These are phyloP conservation scores for Elysia chlorotica DNA, from an alignment of 1,140 invertebrate genomes.

Conservation along the genomic window DNA sequence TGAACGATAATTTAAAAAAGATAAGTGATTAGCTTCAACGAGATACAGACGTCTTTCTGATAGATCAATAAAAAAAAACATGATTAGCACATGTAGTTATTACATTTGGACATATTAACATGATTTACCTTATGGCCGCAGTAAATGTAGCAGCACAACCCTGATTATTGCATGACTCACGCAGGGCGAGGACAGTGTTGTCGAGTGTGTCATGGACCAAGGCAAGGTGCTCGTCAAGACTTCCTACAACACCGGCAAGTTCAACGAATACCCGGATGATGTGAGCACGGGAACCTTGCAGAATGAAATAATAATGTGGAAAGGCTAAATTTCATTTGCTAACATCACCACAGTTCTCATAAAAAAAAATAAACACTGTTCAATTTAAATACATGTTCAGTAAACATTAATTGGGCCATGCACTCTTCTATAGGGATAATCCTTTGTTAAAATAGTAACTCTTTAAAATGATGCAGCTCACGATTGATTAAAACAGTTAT, in stretches of 20 bases:
- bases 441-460: too few relatives aligned
- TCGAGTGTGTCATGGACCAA: slow-evolving; percentile 17
- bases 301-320: too few relatives aligned
- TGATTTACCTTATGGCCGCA: neutral
- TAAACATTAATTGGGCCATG: too few relatives aligned
- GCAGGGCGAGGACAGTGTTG: slow-evolving; percentile 16
- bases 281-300: too few relatives aligned
- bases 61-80: neutral
- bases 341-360: too few relatives aligned
- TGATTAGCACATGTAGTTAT: neutral
- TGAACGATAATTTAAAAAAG: neutral
- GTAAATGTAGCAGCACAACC: neutral
- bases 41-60: neutral
- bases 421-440: too few relatives aligned
- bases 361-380: too few relatives aligned
- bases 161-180: neutral
- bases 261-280: slow-evolving; percentile 12
- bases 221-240: slow-evolving; percentile 9
- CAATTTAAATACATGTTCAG: too few relatives aligned
- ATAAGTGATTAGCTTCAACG: neutral
- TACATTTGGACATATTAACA: neutral
- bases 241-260: slow-evolving; percentile 12
- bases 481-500: too few relatives aligned
- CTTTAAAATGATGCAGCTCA: too few relatives aligned
- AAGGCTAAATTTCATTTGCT: too few relatives aligned